phyloP scores from a whole-genome alignment of 2,888 invertebrate species.

The Trachelus stipa region DNA sequence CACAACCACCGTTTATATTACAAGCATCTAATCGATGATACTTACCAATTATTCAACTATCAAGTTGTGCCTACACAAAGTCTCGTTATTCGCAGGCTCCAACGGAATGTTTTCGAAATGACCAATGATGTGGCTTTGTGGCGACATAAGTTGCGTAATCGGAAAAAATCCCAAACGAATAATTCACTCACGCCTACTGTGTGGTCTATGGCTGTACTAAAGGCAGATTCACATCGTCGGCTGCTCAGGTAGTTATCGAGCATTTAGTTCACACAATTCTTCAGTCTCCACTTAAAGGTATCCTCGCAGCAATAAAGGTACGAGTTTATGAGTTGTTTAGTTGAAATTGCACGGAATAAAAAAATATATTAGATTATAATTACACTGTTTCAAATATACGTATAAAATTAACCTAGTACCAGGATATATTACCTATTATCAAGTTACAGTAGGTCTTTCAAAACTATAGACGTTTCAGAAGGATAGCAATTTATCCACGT shows the following conservation, averaged over 20 bases:
- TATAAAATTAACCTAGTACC: neutral
- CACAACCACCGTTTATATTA: neutral
- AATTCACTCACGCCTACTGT: neutral
- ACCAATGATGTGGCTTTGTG: too few species aligned
- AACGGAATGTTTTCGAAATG: too few species aligned
- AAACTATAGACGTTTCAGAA: neutral
- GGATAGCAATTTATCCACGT: neutral
- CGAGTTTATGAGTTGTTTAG: neutral
- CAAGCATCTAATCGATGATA: neutral
- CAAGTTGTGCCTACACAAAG: too few species aligned
- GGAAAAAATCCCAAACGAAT: neutral
- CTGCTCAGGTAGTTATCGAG: neutral
- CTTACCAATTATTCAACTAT: too few species aligned
- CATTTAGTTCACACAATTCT: neutral
- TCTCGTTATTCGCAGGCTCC: too few species aligned
- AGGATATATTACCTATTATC: neutral
- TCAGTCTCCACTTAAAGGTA: neutral
- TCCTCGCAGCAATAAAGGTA: neutral
- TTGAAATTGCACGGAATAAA: neutral
- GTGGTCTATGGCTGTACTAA: neutral
- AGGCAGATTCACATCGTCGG: neutral
- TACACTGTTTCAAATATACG: neutral
- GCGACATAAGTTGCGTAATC: too few species aligned
- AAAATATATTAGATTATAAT: neutral
- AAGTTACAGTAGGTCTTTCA: neutral